Base-by-base conservation (phyloP, 2,113 vertebrate species). In the Mola mola region DNA sequence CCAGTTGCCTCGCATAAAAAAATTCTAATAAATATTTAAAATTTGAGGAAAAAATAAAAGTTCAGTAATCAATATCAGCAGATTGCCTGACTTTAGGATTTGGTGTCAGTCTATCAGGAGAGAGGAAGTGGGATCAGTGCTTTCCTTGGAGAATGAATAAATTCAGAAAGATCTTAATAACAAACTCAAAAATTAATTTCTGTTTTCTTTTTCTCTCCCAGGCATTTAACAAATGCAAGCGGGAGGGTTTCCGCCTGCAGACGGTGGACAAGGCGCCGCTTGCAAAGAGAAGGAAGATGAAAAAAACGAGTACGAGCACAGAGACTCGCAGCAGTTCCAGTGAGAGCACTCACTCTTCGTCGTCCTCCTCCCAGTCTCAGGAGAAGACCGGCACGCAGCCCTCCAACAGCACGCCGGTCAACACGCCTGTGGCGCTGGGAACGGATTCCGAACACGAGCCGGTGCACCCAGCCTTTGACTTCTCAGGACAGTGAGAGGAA, bases 151-250 rank as follows among this genome's bases (percentile, higher is more conserved):
- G n/a, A n/a, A n/a, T n/a, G n/a, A n/a, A n/a, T n/a, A n/a, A n/a
- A n/a, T n/a, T n/a, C n/a, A n/a, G n/a, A n/a, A n/a, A n/a, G n/a
- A n/a, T n/a, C n/a, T n/a, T n/a, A n/a, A n/a, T n/a, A n/a, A n/a
- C n/a, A n/a, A n/a, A n/a, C n/a, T n/a, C n/a, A n/a, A n/a, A n/a
- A n/a, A n/a, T n/a, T n/a, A n/a, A n/a, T 33, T 10, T 7, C 29
- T 33, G 29, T 8, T 33, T 33, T 21, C 3, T 13, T 57, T 28
- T 44, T 37, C 21, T 68, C 15, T 72, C 43, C 17, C 81, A 99
- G 97, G 97, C 96, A 56, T 99, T 99, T 84, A 98, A 98, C 91
- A 98, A 97, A 75, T 98, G 95, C 73, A 98, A 98, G 89, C 91
- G 96, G 44, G 96, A 99, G 89, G 97, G 97, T 16, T 99, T 99